Conservation (phyloP, 2,113 vertebrate species). For the Gambusia affinis region DNA sequence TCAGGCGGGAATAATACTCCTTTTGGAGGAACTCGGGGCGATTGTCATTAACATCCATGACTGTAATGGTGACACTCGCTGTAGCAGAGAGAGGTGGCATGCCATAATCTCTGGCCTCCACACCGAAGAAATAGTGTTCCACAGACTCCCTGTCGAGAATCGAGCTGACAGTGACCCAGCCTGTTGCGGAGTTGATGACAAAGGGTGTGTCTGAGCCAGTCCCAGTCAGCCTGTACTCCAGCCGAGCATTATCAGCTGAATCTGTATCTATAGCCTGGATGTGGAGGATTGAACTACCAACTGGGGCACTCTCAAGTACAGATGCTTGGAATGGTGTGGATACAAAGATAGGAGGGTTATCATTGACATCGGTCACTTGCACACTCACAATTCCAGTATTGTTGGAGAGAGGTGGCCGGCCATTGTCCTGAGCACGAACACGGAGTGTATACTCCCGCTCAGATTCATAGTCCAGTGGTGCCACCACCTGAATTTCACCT, state of each 20-base stretch:
- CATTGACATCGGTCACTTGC: slow-evolving; percentile 96
- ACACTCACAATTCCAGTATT: slow-evolving; percentile 95
- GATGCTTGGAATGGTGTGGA: slow-evolving; percentile 97
- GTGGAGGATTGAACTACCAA: slow-evolving; percentile 96
- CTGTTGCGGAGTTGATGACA: slow-evolving; percentile 93
- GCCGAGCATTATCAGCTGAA: slow-evolving; percentile 89
- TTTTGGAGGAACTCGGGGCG: slow-evolving; percentile 94
- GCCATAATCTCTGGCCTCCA: slow-evolving; percentile 94
- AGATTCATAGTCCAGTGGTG: slow-evolving; percentile 91
- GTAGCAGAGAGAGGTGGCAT: slow-evolving; percentile 91
- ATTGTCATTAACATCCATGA: slow-evolving; percentile 98
- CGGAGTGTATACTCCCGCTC: slow-evolving; percentile 93
- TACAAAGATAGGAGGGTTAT: slow-evolving; percentile 96
- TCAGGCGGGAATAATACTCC: slow-evolving; percentile 93
- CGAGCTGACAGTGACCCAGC: slow-evolving; percentile 94
- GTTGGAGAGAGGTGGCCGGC: slow-evolving; percentile 94
- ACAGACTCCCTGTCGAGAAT: slow-evolving; percentile 94
- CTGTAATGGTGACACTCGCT: slow-evolving; percentile 94
- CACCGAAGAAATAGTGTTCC: slow-evolving; percentile 95
- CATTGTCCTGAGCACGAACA: slow-evolving; percentile 94
- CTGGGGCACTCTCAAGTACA: slow-evolving; percentile 91
- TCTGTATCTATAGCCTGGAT: slow-evolving; percentile 98
- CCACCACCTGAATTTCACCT: slow-evolving; percentile 94
- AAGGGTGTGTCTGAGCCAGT: slow-evolving; percentile 89
- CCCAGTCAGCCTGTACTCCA: slow-evolving; percentile 92